phyloP scores from a whole-genome alignment of 2,888 invertebrate genomes.

The Hypsopygia costalis region DNA sequence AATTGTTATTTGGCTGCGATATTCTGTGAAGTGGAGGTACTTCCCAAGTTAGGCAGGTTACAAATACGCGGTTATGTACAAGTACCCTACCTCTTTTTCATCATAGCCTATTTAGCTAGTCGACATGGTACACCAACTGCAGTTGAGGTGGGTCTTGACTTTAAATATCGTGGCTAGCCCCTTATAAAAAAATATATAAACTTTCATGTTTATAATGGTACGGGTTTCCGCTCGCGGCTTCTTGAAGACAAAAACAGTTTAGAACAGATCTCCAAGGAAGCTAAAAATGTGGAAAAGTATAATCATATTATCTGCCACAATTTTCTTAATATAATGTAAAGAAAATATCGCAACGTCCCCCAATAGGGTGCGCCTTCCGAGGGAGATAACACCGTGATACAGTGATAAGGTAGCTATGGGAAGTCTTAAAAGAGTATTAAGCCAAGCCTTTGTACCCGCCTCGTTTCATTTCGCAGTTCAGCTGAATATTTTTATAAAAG shows the following conservation, averaged over 20 bases:
- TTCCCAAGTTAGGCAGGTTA: no score
- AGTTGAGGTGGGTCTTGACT: no score
- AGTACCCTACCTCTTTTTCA: no score
- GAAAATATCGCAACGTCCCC: slow-evolving; percentile 24
- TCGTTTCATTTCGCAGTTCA: slow-evolving; percentile 9
- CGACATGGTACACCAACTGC: no score
- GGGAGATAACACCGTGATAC: slow-evolving; percentile 38
- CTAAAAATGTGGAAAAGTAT: background rate
- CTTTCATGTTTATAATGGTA: no score
- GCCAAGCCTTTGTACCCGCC: slow-evolving; percentile 23
- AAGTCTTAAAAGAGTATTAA: slow-evolving; percentile 44
- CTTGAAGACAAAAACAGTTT: background rate
- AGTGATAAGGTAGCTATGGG: slow-evolving; percentile 36
- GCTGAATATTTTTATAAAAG: background rate
- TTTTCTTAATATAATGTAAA: slow-evolving; percentile 9
- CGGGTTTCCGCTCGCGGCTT: no score
- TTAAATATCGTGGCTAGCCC: no score
- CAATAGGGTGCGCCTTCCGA: slow-evolving; percentile 27
- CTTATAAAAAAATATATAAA: no score
- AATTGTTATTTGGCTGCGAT: no score
- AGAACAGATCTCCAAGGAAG: background rate
- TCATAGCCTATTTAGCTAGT: no score
- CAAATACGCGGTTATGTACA: no score
- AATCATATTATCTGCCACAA: slow-evolving; percentile 1
- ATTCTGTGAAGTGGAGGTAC: no score